Conservation (phyloP, 2,797 vertebrate genomes). For the Bradypodion pumilum region DNA sequence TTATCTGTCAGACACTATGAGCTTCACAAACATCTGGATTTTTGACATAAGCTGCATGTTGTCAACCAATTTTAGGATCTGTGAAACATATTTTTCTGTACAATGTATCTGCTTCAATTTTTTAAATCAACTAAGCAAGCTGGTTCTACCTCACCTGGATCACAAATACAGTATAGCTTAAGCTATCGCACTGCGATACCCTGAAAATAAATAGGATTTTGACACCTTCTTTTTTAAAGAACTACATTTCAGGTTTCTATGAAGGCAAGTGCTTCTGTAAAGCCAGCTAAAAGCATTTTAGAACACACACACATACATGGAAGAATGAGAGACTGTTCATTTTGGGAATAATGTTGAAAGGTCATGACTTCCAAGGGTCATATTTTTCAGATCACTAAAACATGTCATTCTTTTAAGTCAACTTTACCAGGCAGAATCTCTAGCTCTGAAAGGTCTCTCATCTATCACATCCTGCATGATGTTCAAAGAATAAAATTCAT, state of each 20-base stretch:
- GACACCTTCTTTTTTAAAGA: slow-evolving; percentile 26
- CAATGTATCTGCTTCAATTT: too few relatives aligned
- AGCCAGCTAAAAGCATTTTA: slow-evolving; percentile 17
- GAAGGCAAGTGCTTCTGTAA: slow-evolving; percentile 15
- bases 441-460: neutral
- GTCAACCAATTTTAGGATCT: neutral
- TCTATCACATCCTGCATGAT: slow-evolving; percentile 26
- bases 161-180: neutral
- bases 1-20: neutral
- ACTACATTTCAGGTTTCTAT: slow-evolving; percentile 35
- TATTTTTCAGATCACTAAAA: slow-evolving; percentile 39
- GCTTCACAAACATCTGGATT: neutral
- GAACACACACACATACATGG: slow-evolving; percentile 27
- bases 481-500: slow-evolving; percentile 49
- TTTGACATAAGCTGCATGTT: neutral
- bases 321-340: slow-evolving; percentile 23
- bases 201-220: slow-evolving; percentile 9
- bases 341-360: slow-evolving; percentile 46
- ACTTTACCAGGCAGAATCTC: neutral
- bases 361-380: slow-evolving; percentile 29
- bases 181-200: neutral
- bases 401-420: slow-evolving; percentile 38
- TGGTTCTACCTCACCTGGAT: neutral
- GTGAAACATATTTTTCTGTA: neutral
- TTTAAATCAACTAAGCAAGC: too few relatives aligned